Evolutionary conservation across 2,797 vertebrate species (phyloP).

Genomic region (Propithecus deckenii): DNA sequence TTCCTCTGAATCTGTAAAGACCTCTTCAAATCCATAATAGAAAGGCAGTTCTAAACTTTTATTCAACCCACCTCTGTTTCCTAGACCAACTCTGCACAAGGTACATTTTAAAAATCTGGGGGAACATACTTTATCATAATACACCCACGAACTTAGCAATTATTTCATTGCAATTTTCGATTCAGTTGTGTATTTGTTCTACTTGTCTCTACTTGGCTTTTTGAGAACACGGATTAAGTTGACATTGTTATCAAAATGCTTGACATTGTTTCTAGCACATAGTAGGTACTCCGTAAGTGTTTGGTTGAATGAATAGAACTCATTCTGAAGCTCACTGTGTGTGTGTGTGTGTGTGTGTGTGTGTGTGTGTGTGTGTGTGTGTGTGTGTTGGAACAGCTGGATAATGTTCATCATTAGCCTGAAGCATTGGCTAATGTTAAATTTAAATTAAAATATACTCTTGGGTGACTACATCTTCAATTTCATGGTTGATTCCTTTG

Average conservation of each 20-base stretch:
- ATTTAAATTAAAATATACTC: slow-evolving; percentile 76
- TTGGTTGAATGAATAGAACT: slow-evolving; percentile 1
- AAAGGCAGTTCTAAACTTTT: background rate
- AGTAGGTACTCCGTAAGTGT: background rate
- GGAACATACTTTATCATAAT: background rate
- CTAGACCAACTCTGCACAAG: background rate
- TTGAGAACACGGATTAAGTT: background rate
- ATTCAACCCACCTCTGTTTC: background rate
- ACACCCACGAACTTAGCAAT: fast-evolving
- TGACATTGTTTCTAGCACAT: background rate
- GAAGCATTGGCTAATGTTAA: slow-evolving; percentile 61
- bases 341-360: background rate
- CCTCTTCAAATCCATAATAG: background rate
- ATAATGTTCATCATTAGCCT: slow-evolving; percentile 61
- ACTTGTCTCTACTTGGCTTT: background rate
- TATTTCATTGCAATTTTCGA: background rate
- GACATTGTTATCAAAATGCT: background rate
- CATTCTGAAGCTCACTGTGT: background rate
- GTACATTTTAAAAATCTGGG: background rate
- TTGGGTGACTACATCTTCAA: slow-evolving; percentile 71
- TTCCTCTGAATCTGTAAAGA: background rate
- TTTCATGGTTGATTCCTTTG: slow-evolving; percentile 76
- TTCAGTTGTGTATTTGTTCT: background rate
- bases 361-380: background rate
- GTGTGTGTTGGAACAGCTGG: background rate